These are phyloP conservation scores for Camelus dromedarius DNA, from an alignment of 2,113 vertebrate species.

Conservation along the genomic window DNA sequence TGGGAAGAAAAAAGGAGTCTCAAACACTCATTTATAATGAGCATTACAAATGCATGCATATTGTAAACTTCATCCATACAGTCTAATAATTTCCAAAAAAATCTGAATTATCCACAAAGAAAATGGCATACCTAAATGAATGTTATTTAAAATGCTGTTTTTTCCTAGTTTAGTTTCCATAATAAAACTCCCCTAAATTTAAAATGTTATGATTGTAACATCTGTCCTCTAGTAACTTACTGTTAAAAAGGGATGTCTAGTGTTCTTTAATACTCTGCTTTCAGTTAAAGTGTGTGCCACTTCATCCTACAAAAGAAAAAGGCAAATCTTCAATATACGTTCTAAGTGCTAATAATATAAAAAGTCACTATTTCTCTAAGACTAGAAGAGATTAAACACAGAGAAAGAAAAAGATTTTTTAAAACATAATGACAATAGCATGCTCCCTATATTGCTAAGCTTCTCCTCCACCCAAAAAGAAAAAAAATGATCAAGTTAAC, in stretches of 20 bases:
- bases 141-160: background rate
- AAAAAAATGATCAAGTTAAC: background rate
- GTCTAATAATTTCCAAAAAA: background rate
- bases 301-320: conserved; percentile 92
- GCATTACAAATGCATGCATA: background rate
- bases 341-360: background rate
- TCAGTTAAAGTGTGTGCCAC: conserved; percentile 98
- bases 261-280: conserved; percentile 98
- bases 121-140: background rate
- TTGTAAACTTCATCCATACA: background rate
- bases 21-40: background rate
- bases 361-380: background rate
- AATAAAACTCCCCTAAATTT: background rate
- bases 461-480: background rate
- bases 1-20: background rate
- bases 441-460: background rate
- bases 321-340: conserved; percentile 11
- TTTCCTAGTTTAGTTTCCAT: background rate
- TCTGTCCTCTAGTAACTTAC: conserved; percentile 89
- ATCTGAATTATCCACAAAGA: background rate
- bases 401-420: background rate
- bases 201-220: background rate
- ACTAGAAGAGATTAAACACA: background rate
- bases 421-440: background rate
- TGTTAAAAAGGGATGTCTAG: conserved; percentile 97